Evolutionary conservation across 1,140 invertebrate genomes (phyloP).

Genomic region (Aporrectodea caliginosa): DNA sequence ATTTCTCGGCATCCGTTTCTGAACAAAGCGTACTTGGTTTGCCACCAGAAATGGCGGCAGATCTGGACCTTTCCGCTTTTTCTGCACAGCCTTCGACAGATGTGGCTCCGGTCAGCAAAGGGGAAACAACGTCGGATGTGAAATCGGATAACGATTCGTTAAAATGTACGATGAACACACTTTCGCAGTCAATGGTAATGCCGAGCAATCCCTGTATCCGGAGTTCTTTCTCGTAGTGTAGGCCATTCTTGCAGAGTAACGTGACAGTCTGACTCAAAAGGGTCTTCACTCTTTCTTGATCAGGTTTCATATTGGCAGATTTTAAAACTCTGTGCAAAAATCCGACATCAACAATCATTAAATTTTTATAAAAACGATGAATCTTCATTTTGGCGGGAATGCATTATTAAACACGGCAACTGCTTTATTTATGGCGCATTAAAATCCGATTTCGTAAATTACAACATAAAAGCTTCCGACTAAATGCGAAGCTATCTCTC

Average conservation of each 20-base stretch:
- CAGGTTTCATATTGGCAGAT: neutral
- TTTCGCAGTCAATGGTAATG: slow-evolving; percentile 1
- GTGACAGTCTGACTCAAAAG: neutral
- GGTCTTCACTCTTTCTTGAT: neutral
- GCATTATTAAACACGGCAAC: too few relatives aligned
- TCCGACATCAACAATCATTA: neutral
- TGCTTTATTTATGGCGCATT: too few relatives aligned
- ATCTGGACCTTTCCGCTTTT: neutral
- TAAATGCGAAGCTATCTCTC: too few relatives aligned
- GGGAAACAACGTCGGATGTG: neutral
- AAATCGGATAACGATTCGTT: neutral
- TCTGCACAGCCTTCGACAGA: neutral
- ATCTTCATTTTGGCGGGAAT: too few relatives aligned
- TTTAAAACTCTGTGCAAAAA: neutral
- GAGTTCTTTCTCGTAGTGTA: neutral
- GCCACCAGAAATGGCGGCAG: neutral
- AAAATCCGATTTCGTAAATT: too few relatives aligned
- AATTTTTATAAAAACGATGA: too few relatives aligned
- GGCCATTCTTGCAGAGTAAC: slow-evolving; percentile 7
- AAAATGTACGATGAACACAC: neutral
- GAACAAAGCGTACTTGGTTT: neutral
- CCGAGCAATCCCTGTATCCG: neutral
- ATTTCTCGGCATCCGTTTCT: neutral
- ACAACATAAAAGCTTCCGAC: too few relatives aligned
- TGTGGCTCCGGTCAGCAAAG: neutral